These are phyloP conservation scores for Nettapus auritus DNA, from an alignment of 2,113 vertebrate species.

Conservation along the genomic window DNA sequence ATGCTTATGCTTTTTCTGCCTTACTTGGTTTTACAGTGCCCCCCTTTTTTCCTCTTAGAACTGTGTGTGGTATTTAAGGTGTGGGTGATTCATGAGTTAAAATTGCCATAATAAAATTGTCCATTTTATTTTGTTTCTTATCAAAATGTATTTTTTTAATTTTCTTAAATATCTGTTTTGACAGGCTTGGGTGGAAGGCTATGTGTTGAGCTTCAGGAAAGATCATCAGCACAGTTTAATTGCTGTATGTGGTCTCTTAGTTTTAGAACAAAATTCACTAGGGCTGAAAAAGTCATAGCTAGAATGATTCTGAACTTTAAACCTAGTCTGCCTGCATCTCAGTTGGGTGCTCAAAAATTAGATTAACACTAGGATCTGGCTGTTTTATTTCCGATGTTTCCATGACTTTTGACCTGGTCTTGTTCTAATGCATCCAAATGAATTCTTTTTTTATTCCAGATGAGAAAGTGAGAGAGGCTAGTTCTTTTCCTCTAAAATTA, in stretches of 20 bases:
- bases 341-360: background rate
- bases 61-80: background rate
- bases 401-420: background rate
- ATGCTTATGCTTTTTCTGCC: background rate
- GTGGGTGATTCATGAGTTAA: background rate
- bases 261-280: background rate
- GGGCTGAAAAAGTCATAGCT: background rate
- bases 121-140: background rate
- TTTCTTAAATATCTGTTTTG: background rate
- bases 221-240: background rate
- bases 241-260: background rate
- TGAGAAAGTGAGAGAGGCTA: background rate
- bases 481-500: background rate
- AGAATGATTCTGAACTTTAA: background rate
- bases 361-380: background rate
- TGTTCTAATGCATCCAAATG: background rate
- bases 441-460: background rate
- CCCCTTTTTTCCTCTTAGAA: background rate
- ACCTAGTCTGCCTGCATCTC: background rate
- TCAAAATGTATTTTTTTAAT: too few relatives aligned
- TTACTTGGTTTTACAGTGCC: background rate
- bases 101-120: background rate
- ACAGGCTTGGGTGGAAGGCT: background rate
- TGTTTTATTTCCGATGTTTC: background rate
- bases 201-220: background rate